These are phyloP conservation scores for Enoplosus armatus DNA, from an alignment of 2,797 vertebrate species.

Conservation along the genomic window DNA sequence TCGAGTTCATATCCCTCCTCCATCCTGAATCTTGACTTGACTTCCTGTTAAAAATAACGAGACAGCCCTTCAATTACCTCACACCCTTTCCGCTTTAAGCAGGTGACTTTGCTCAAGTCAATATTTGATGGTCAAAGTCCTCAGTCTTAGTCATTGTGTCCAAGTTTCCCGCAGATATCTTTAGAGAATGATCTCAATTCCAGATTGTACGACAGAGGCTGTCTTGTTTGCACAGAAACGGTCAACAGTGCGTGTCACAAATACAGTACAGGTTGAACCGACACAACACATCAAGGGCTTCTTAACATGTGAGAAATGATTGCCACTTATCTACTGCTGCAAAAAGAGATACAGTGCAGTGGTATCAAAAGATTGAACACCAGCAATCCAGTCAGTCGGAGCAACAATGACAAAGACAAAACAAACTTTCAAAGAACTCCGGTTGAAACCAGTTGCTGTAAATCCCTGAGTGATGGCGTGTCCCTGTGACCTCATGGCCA, in stretches of 20 bases:
- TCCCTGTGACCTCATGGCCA: constrained; percentile 76
- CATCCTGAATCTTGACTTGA: constrained; percentile 82
- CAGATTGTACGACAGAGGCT: constrained; percentile 53
- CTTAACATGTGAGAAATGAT: constrained; percentile 37
- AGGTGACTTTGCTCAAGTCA: constrained; percentile 65
- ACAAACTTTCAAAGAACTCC: constrained; percentile 62
- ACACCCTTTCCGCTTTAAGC: constrained; percentile 29
- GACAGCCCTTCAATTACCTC: constrained; percentile 25
- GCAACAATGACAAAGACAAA: constrained; percentile 49
- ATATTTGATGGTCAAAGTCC: constrained; percentile 83
- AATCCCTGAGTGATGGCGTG: constrained; percentile 71
- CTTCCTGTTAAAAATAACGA: constrained; percentile 43
- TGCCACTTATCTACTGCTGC: constrained; percentile 40
- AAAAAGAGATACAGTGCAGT: constrained; percentile 25
- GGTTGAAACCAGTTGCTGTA: constrained; percentile 76
- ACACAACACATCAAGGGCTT: constrained; percentile 23
- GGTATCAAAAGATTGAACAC: constrained; percentile 31
- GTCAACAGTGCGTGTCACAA: constrained; percentile 42
- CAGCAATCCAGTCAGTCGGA: constrained; percentile 38
- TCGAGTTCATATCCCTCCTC: constrained; percentile 95
- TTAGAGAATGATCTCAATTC: constrained; percentile 53
- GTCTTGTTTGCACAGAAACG: constrained; percentile 65
- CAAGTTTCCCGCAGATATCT: constrained; percentile 55
- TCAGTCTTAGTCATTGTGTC: constrained; percentile 60
- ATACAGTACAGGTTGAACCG: constrained; percentile 16